phyloP scores from a whole-genome alignment of 2,113 vertebrate species.

The Zosterops pallidus region DNA sequence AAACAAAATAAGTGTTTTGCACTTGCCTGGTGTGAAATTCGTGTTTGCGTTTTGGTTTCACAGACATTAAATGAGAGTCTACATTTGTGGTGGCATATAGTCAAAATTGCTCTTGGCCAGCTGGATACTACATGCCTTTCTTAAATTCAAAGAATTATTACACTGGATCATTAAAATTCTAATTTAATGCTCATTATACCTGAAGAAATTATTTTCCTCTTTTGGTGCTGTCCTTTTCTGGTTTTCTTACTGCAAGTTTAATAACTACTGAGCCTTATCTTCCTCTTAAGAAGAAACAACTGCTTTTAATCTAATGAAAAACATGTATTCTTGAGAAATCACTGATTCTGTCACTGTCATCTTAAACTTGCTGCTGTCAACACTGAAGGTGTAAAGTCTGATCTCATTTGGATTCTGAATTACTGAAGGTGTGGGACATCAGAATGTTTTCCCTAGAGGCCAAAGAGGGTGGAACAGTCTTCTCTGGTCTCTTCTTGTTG shows the following conservation, averaged over 20 bases:
- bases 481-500: background rate
- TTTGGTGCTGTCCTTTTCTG: background rate
- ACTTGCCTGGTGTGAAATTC: background rate
- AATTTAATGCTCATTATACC: conserved; percentile 1
- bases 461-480: background rate
- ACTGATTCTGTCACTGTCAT: background rate
- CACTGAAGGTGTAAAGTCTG: background rate
- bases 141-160: conserved; percentile 10
- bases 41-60: background rate
- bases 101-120: conserved; percentile 5
- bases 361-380: background rate
- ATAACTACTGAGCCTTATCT: background rate
- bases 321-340: background rate
- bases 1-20: background rate
- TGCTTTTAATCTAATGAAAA: background rate
- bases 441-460: background rate
- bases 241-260: background rate
- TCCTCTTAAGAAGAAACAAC: background rate
- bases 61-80: background rate
- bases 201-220: background rate
- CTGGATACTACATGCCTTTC: background rate
- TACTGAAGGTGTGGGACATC: background rate
- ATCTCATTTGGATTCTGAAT: background rate
- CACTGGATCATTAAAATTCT: conserved; percentile 21
- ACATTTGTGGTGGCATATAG: background rate